Conservation (phyloP, 2,113 vertebrate species). For the Mastomys coucha region DNA sequence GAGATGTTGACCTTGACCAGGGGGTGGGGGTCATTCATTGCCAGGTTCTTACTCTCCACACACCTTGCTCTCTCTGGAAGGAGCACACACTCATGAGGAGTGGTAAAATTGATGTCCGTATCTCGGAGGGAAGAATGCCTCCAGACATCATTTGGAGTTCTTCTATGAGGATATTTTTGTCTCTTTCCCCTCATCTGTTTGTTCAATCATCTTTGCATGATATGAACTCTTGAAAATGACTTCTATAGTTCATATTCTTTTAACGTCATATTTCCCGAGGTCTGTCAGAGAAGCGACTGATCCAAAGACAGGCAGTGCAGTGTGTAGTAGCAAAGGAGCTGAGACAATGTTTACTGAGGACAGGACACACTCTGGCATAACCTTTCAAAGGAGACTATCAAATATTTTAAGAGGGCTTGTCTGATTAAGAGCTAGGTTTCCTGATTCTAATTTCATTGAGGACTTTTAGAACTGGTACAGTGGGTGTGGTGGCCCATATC, state of each 20-base stretch:
- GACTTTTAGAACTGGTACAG: background rate
- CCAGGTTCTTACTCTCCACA: no score
- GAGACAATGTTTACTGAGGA: background rate
- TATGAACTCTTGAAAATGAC: background rate
- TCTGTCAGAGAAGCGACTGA: background rate
- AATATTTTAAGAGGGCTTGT: background rate
- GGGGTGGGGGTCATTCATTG: no score
- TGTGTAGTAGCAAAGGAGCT: background rate
- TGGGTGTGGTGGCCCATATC: background rate
- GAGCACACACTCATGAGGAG: background rate
- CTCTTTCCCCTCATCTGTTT: background rate
- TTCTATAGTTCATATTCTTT: constrained; percentile 5
- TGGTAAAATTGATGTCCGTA: background rate
- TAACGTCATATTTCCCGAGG: background rate
- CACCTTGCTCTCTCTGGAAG: background rate
- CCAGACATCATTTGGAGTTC: background rate
- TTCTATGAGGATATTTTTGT: background rate
- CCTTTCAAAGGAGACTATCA: background rate
- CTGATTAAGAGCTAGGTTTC: background rate
- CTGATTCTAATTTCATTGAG: constrained; percentile 12
- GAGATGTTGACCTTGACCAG: background rate
- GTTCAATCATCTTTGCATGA: background rate
- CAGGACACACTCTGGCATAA: background rate
- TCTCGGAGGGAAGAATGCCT: background rate
- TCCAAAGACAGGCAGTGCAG: background rate